phyloP scores from a whole-genome alignment of 2,888 invertebrate species.

The Poecilus cupreus region DNA sequence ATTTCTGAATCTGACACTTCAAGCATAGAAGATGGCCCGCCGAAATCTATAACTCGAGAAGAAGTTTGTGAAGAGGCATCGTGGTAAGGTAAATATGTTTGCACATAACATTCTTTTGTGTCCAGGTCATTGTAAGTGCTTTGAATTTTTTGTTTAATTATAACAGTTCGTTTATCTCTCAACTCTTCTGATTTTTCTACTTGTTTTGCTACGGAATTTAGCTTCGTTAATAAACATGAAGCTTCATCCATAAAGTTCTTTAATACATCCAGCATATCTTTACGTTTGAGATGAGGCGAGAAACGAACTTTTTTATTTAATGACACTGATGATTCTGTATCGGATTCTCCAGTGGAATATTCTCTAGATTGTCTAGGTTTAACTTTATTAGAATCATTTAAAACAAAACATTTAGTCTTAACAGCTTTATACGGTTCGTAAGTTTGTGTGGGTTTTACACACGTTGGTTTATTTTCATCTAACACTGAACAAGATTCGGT shows the following conservation, averaged over 20 bases:
- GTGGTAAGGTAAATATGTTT: constrained; percentile 51
- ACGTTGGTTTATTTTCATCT: background rate
- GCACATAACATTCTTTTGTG: constrained; percentile 49
- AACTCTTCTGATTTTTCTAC: constrained; percentile 61
- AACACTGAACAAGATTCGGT: constrained; percentile 39
- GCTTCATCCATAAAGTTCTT: constrained; percentile 72
- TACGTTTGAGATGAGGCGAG: constrained; percentile 50
- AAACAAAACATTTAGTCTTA: constrained; percentile 38
- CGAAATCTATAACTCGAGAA: too few relatives aligned
- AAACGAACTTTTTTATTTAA: constrained; percentile 67
- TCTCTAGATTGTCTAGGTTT: constrained; percentile 64
- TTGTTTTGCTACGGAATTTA: constrained; percentile 66
- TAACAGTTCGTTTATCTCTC: constrained; percentile 48
- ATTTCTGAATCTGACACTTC: constrained; percentile 62
- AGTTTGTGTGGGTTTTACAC: constrained; percentile 10
- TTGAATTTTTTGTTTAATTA: constrained; percentile 10
- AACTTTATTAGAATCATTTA: constrained; percentile 41
- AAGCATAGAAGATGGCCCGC: constrained; percentile 61
- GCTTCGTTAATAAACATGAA: constrained; percentile 69
- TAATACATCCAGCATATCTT: constrained; percentile 69
- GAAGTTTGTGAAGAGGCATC: constrained; percentile 65
- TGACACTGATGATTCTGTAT: constrained; percentile 23
- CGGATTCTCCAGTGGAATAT: constrained; percentile 61
- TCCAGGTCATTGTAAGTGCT: background rate
- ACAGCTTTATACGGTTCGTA: constrained; percentile 25